A percentile compares a stretch with the other conserved stretches of the same genome.
Evolutionary conservation across 2,888 invertebrate species (phyloP).

Genomic region (Meandrusa payeni): DNA sequence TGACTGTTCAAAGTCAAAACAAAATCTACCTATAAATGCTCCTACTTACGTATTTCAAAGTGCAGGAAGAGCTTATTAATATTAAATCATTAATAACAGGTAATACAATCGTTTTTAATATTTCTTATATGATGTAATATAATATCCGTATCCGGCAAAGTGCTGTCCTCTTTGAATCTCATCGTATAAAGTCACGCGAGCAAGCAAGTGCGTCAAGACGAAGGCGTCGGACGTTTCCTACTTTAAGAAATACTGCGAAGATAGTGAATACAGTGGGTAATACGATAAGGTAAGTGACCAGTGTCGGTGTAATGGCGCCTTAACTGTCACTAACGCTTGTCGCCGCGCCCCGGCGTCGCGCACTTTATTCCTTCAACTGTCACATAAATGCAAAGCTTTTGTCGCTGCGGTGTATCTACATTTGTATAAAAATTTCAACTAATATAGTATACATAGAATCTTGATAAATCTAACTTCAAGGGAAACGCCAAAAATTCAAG

Average conservation of each 20-base stretch:
- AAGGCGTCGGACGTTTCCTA: constrained; percentile 5
- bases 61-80: too few species aligned
- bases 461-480: too few species aligned
- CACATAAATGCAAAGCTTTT: constrained; percentile 28
- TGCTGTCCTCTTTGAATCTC: neutral
- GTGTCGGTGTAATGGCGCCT: constrained; percentile 12
- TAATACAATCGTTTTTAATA: too few species aligned
- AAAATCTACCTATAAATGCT: too few species aligned
- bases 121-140: neutral
- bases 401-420: too few species aligned
- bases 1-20: too few species aligned
- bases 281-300: constrained; percentile 12
- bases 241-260: constrained; percentile 16
- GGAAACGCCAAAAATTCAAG: too few species aligned
- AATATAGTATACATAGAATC: too few species aligned
- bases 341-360: constrained; percentile 4
- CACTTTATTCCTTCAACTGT: constrained; percentile 28
- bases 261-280: constrained; percentile 14
- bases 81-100: too few species aligned
- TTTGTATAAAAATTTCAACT: too few species aligned
- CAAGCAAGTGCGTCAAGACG: neutral
- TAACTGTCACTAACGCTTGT: constrained; percentile 27
- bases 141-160: neutral
- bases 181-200: neutral
- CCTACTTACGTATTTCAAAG: too few species aligned